Evolutionary conservation across 2,888 invertebrate genomes (phyloP), one percentile per base, ranked within the genome.

Genomic region (Aleiodes testaceus): DNA sequence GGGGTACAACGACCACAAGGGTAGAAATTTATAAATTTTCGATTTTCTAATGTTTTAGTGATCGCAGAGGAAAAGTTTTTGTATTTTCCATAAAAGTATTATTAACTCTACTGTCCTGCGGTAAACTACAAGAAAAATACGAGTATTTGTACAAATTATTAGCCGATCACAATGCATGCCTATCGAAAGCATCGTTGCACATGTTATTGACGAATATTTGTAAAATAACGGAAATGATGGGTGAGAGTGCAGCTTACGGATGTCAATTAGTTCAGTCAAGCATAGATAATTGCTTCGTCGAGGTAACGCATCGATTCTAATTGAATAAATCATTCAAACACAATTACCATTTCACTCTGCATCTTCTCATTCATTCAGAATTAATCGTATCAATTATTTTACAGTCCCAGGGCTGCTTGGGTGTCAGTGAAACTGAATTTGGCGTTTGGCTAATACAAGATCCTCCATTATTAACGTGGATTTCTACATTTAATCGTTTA

Each of bases 91-190:
- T 92, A 0, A 94, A 94, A 88, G 89, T 93, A 0, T 88, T 92
- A 0, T 87, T 95, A 64, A 91, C 92, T 59, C 85, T 93, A 6
- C 88, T 95, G 69, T 92, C 93, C 79, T 90, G 90, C 77, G 92
- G 92, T 52, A 89, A 91, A 18, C 88, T 92, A 11, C 87, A 89
- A 61, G 93, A 94, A 73, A 91, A 91, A 79, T 90, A 91, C 78
- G 89, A 90, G 72, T 94, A 92, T 64, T 88, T 95, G 61, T 94
- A 93, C 82, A 90, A 91, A 79, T 91, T 93, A 79, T 90, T 93
- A 79, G 91, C 93, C 1, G 94, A 94, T 84, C 93, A 94, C 80
- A 94, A 94, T 82, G 92, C 93, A 45, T 94, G 93, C 77, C 90
- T 94, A 55, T 92, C 92, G 0, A 90, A 91, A 64, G 89, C 90